Evolutionary conservation across 2,888 invertebrate genomes (phyloP), one percentile per base, ranked within the genome.

Genomic region (Carterocephalus palaemon): DNA sequence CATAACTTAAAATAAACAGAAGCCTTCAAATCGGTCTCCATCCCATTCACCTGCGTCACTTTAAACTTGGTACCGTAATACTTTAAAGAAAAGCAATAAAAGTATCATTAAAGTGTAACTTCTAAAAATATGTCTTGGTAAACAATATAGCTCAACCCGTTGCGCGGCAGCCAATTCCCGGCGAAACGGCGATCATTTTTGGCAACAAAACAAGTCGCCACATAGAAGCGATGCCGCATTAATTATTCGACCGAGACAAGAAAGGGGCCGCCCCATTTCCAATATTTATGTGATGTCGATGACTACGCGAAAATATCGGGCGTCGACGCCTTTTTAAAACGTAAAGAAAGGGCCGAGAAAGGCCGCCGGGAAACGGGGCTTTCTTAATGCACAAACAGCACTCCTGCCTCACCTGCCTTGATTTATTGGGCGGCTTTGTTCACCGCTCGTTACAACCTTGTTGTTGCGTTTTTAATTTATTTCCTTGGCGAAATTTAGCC

Each of bases 211-310:
- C 74, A 76, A 70, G 70, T 67, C 65, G 69, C 75, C 77, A 80
- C 78, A 77, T 72, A 79, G 79, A 77, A 76, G 74, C 83, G 70
- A 73, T 70, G 68, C 67, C 65, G 77, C 82, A 81, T 84, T 86
- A 86, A 86, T 86, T 86, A 86, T 84, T 79, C 82, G 67, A 57
- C 65, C 75, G 69, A 85, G 82, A 84, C 84, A 84, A 86, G 86
- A 84, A 85, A 83, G 78, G 81, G 80, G 78, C 75, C 75, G 77
- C 80, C 77, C 83, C 80, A 84, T 82, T 86, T 82, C 80, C 85
- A 82, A 86, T 88, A 88, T 88, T 88, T 88, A 88, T 88, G 88
- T 86, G 84, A 85, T 86, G 84, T 74, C 85, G 82, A 86, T 88
- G 88, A 88, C 88, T 82, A 63, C 66, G 82, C 86, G 73, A 79